Percentiles rank a stretch among this genome's conserved stretches.
Evolutionary conservation across 1,140 invertebrate species (phyloP).

Genomic region (Trichogramma pretiosum): DNA sequence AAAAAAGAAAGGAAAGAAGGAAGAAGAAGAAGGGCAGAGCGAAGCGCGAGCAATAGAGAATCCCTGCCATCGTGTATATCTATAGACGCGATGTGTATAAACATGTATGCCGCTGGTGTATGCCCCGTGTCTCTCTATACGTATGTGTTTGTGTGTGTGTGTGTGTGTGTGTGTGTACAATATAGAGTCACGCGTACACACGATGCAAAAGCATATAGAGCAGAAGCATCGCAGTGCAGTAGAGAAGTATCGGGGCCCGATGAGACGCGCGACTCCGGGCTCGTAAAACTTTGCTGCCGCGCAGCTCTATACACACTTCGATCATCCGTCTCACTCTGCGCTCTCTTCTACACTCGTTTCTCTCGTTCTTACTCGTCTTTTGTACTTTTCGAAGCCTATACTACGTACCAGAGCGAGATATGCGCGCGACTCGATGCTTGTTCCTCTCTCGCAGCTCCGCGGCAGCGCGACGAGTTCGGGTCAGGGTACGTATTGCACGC

Average conservation of each 20-base stretch:
- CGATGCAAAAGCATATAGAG: neutral
- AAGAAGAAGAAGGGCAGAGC: neutral
- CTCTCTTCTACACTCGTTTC: neutral
- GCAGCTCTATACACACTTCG: slow-evolving; percentile 22
- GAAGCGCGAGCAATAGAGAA: neutral
- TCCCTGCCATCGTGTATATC: too few species aligned
- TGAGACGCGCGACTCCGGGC: slow-evolving; percentile 1
- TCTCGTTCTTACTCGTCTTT: neutral
- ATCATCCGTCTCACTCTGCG: slow-evolving; percentile 15
- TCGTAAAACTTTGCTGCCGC: neutral
- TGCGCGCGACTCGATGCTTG: too few species aligned
- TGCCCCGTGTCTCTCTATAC: too few species aligned
- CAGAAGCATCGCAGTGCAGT: neutral
- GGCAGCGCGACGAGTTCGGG: too few species aligned
- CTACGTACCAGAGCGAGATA: too few species aligned
- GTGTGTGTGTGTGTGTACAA: too few species aligned
- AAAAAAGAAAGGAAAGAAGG: neutral
- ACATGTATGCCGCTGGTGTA: too few species aligned
- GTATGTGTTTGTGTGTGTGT: too few species aligned
- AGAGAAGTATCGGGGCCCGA: neutral
- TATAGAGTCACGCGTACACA: too few species aligned
- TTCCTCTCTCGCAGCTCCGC: neutral
- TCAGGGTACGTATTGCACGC: too few species aligned
- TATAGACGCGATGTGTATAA: too few species aligned
- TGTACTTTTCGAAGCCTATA: slow-evolving; percentile 11